Evolutionary conservation across 2,113 vertebrate genomes (phyloP).

Genomic region (Plestiodon gilberti): DNA sequence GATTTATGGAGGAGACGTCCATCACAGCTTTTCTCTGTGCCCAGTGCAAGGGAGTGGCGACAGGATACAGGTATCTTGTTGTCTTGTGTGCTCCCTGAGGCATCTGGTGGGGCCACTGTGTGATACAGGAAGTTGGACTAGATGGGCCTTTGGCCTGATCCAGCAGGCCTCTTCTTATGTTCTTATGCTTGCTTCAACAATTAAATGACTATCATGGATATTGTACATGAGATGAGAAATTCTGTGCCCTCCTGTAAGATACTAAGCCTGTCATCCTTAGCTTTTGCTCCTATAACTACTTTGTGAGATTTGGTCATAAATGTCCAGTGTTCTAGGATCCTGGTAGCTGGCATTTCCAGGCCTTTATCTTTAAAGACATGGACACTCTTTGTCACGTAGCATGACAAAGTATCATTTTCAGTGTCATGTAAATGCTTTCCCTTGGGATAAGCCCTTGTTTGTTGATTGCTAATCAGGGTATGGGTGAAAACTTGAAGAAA

Average conservation of each 20-base stretch:
- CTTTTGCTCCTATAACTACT: background rate
- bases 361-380: background rate
- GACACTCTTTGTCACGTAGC: background rate
- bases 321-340: background rate
- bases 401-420: constrained; percentile 1
- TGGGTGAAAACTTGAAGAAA: background rate
- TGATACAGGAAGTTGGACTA: too few relatives aligned
- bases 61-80: too few relatives aligned
- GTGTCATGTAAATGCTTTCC: background rate
- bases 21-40: too few relatives aligned
- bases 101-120: too few relatives aligned
- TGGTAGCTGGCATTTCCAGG: background rate
- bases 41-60: too few relatives aligned
- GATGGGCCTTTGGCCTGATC: too few relatives aligned
- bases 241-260: background rate
- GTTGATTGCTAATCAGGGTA: background rate
- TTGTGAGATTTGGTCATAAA: background rate
- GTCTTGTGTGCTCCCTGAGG: too few relatives aligned
- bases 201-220: background rate
- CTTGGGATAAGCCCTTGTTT: background rate
- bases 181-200: background rate
- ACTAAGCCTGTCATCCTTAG: background rate
- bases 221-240: background rate
- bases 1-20: too few relatives aligned
- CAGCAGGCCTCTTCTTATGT: too few relatives aligned